These are phyloP conservation scores for Lithophane ornitopus DNA, from an alignment of 2,888 invertebrate species.

Conservation along the genomic window DNA sequence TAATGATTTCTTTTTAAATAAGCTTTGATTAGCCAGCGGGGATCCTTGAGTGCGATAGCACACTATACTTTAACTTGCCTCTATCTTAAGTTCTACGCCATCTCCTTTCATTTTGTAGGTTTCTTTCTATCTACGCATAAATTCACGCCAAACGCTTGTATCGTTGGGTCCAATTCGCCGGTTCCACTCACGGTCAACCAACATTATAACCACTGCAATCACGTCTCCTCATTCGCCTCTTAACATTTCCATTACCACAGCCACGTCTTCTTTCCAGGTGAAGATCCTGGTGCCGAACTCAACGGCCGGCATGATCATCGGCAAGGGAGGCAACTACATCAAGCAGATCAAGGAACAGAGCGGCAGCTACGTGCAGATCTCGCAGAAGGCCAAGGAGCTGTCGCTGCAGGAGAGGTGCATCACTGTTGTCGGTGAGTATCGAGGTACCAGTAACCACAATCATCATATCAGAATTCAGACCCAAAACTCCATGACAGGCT, in stretches of 20 bases:
- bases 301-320: constrained; percentile 99
- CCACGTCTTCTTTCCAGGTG: constrained; percentile 87
- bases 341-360: constrained; percentile 98
- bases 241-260: constrained; percentile 61
- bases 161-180: constrained; percentile 49
- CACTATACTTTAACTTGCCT: constrained; percentile 23
- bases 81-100: constrained; percentile 19
- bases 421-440: constrained; percentile 95
- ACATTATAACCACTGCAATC: constrained; percentile 56
- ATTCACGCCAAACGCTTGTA: constrained; percentile 48
- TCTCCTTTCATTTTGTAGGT: constrained; percentile 31
- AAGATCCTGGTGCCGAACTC: constrained; percentile 99
- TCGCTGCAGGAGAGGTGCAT: constrained; percentile 98
- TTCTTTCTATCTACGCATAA: constrained; percentile 31
- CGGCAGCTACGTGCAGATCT: constrained; percentile 98
- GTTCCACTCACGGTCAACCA: constrained; percentile 47
- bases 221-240: constrained; percentile 58
- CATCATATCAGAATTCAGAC: constrained; percentile 43
- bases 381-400: constrained; percentile 98
- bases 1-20: constrained; percentile 46
- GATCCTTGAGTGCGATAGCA: constrained; percentile 27
- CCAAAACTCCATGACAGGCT: constrained; percentile 38
- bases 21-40: constrained; percentile 26
- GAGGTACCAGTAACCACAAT: constrained; percentile 46
- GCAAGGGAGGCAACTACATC: constrained; percentile 98